Evolutionary conservation across 2,797 vertebrate genomes (phyloP), one percentile per base, ranked within the genome.

Genomic region (Aeoliscus strigatus): DNA sequence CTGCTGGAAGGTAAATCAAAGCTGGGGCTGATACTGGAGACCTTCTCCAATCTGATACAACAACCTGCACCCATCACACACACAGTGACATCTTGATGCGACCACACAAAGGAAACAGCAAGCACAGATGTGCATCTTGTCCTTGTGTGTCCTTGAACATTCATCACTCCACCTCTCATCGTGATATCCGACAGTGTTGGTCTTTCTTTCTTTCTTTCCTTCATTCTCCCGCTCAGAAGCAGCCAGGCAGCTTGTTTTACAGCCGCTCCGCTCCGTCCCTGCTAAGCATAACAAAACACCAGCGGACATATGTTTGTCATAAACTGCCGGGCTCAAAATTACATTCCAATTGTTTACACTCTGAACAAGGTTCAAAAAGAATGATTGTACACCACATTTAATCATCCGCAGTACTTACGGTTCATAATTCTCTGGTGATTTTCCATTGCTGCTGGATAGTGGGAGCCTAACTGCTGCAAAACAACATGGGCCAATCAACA

Each of bases 281-380:
- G 67, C 49, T 21, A 63, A 77, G 34, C 66, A 72, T 54, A 75
- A 77, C 74, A 75, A 75, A 49, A 51, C 70, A 60, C 45, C 43
- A 67, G 70, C 33, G 27, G 72, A 75, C 79, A 79, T 69, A 17
- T 82, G 80, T 77, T 83, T 79, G 65, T 66, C 72, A 78, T 80
- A 77, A 85, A 80, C 34, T 13, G 41, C 30, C 23, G 38, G 49
- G 46, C 58, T 62, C 43, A 35, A 39, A 78, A 54, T 62, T 27
- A 59, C 60, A 61, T 61, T 62, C 48, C 52, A 55, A 31, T 61
- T 28, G 25, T 80, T 77, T 70, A 60, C 70, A 71, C 70, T 68
- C 68, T 65, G 75, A 81, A 67, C 45, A 3, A 39, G 18, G 47
- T 64, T 79, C 39, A 68, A 71, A 77, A 60, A 51, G 63, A 66